A percentile compares a stretch with the other conserved stretches of the same genome.
Evolutionary conservation across 1,140 invertebrate genomes (phyloP).

Genomic region (Hylaeus anthracinus): DNA sequence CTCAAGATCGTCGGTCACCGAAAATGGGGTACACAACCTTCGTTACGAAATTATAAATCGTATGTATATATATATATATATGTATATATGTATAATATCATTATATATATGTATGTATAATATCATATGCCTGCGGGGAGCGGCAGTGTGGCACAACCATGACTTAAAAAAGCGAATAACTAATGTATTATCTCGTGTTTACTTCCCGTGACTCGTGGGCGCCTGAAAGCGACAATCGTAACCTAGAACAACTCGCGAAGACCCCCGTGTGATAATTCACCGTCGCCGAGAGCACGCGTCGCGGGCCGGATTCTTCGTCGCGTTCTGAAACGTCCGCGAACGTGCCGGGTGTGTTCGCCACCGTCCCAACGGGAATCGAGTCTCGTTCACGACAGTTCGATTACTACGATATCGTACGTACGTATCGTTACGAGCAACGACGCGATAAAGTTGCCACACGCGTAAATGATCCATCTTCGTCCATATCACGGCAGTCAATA

Average conservation of each 20-base stretch:
- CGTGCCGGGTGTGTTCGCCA: constrained; percentile 56
- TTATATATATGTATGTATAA: constrained; percentile 60
- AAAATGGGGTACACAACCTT: constrained; percentile 76
- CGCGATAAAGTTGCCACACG: constrained; percentile 11
- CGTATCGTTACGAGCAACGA: constrained; percentile 8
- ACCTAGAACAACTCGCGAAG: constrained; percentile 52
- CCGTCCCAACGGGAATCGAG: neutral
- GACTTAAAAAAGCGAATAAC: constrained; percentile 73
- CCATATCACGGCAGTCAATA: constrained; percentile 47
- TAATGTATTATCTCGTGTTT: constrained; percentile 59
- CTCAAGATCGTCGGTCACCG: constrained; percentile 56
- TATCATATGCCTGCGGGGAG: constrained; percentile 62
- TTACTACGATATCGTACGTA: neutral
- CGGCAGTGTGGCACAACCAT: constrained; percentile 75
- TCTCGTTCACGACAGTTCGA: neutral
- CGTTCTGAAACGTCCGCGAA: constrained; percentile 40
- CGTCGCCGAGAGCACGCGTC: constrained; percentile 65
- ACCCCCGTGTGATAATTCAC: constrained; percentile 49
- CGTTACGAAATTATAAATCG: constrained; percentile 77
- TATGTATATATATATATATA: constrained; percentile 55
- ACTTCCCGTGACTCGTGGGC: constrained; percentile 50
- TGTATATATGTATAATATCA: constrained; percentile 52
- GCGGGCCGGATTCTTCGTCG: constrained; percentile 44
- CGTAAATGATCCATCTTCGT: constrained; percentile 38
- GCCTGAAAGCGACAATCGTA: constrained; percentile 51